Evolutionary conservation across 2,888 invertebrate species (phyloP), one percentile per base, ranked within the genome.

Genomic region (Andrena bucephala): DNA sequence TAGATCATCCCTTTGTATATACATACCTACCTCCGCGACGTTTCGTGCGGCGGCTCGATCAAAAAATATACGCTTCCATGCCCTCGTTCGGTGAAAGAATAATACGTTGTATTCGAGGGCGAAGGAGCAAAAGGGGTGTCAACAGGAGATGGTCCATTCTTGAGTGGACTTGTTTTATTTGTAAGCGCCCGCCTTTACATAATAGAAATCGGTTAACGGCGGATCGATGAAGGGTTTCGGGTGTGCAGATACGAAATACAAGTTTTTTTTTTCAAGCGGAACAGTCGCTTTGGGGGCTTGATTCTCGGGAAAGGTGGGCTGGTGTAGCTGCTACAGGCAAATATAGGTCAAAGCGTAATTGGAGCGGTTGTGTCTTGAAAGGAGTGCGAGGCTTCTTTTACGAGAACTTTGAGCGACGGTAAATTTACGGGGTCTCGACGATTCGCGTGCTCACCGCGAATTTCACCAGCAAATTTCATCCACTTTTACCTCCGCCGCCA

Each of bases 311-410:
- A 16, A 36, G 24, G 57, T 48, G 29, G 6, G 20, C 5, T n/a
- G 10, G 50, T 20, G 20, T 8, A 33, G 10, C 16, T 52, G 50
- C n/a, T 65, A 29, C 54, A 48, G 33, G 8, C 20, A 33, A 27
- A 81, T 76, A 52, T 76, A 67, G 82, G 81, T 82, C 76, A 76
- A 8, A 31, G 54, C 10, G 42, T 48, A 71, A 59, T 67, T 67
- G 60, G 57, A 75, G 33, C 50, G 36, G 36, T 54, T 76, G 36
- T 52, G 33, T 59, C n/a, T 48, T 62, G 31, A 48, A 52, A 70
- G 16, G n/a, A 16, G 10, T 33, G 20, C 31, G 10, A 71, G 52
- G 27, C 68, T 48, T 20, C 13, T 52, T 71, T 81, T 71, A 70
- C 50, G 50, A 81, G 66, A 59, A 27, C 52, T 59, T 52, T 31